These are phyloP conservation scores for Sphaerophoria rueppellii DNA, from an alignment of 2,888 invertebrate genomes.

Conservation along the genomic window DNA sequence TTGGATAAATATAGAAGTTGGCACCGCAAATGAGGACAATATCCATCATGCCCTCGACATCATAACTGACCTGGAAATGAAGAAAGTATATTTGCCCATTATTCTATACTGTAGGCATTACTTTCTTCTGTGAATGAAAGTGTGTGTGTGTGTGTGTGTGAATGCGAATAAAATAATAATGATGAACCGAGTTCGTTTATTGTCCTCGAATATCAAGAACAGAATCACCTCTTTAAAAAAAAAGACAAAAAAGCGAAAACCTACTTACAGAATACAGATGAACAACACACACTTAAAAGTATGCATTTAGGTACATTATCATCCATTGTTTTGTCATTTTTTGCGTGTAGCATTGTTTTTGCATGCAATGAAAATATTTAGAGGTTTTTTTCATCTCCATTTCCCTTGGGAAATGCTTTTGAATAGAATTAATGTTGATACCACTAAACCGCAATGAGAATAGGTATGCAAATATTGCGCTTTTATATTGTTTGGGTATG, in stretches of 20 bases:
- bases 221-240: slow-evolving; percentile 47
- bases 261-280: not conserved
- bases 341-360: no score
- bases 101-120: not conserved
- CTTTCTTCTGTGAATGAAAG: not conserved
- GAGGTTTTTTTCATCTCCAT: no score
- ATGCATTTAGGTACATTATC: not conserved
- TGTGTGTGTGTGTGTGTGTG: no score
- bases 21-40: slow-evolving; percentile 56
- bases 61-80: slow-evolving; percentile 67
- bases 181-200: slow-evolving; percentile 59
- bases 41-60: slow-evolving; percentile 64
- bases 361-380: no score
- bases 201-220: slow-evolving; percentile 64
- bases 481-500: no score
- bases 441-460: no score
- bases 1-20: slow-evolving; percentile 45
- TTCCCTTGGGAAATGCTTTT: no score
- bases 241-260: not conserved
- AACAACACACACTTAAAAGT: not conserved
- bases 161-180: slow-evolving; percentile 33
- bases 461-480: no score
- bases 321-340: no score
- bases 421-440: no score
- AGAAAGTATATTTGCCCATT: slow-evolving; percentile 41